Conservation (phyloP, 1,140 invertebrate genomes). For the Aricia agestis region DNA sequence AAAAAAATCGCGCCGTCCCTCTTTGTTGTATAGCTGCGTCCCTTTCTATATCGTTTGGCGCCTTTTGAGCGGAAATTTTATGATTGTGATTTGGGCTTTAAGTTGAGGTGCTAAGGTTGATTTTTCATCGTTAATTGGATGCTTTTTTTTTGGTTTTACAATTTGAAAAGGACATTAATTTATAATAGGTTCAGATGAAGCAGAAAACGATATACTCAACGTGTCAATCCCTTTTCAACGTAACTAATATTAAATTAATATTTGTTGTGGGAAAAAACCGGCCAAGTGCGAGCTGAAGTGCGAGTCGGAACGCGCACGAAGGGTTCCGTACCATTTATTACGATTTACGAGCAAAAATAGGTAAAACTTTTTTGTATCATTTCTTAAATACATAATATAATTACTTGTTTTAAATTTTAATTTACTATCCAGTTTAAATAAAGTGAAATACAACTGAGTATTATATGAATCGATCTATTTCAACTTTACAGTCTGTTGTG, state of each 20-base stretch:
- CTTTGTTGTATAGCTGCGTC: slow-evolving; percentile 40
- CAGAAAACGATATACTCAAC: slow-evolving; percentile 68
- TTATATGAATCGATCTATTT: no score
- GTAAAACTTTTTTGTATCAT: no score
- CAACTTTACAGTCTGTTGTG: no score
- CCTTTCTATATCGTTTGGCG: slow-evolving; percentile 35
- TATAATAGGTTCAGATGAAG: slow-evolving; percentile 68
- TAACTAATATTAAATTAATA: slow-evolving; percentile 71
- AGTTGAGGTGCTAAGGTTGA: not conserved
- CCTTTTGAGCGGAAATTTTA: slow-evolving; percentile 31
- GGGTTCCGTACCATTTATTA: no score
- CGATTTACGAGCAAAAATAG: no score
- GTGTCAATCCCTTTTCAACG: slow-evolving; percentile 72
- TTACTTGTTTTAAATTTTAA: no score
- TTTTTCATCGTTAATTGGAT: not conserved
- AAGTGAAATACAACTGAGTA: no score
- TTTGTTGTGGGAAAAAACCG: slow-evolving; percentile 40
- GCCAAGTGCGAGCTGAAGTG: no score
- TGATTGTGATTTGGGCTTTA: slow-evolving; percentile 32
- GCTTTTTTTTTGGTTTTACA: not conserved
- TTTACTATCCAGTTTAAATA: no score
- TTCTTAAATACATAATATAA: no score
- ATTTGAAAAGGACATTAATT: slow-evolving; percentile 24
- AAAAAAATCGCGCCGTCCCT: slow-evolving; percentile 45
- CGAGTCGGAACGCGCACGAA: no score